phyloP scores from a whole-genome alignment of 2,113 vertebrate species.

The Clarias magur region DNA sequence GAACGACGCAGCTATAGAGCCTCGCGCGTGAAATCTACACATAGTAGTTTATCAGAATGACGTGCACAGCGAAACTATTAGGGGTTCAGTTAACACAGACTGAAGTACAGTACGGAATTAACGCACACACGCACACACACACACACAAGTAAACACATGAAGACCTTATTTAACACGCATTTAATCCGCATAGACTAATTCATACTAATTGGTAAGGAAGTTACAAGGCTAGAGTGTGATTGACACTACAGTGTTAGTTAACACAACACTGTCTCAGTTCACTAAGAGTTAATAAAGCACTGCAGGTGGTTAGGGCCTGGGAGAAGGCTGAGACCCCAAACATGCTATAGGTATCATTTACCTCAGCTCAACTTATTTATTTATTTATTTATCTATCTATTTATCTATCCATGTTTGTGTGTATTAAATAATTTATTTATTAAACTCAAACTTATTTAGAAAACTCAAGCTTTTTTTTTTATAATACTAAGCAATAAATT shows the following conservation, averaged over 20 bases:
- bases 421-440: background rate
- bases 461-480: too few relatives aligned
- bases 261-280: background rate
- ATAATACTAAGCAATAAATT: background rate
- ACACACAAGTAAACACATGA: background rate
- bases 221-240: too few relatives aligned
- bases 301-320: background rate
- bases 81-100: constrained; percentile 19
- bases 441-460: too few relatives aligned
- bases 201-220: background rate
- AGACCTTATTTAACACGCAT: background rate
- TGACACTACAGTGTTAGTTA: background rate
- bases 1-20: background rate
- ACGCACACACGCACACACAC: background rate
- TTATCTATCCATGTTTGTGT: background rate
- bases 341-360: too few relatives aligned
- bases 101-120: background rate
- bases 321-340: background rate
- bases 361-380: background rate
- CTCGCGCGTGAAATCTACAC: background rate
- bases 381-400: background rate
- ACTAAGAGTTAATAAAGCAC: background rate
- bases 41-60: background rate
- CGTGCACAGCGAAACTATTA: constrained; percentile 3
- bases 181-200: background rate